phyloP scores from a whole-genome alignment of 2,888 invertebrate species.

The Drosophila pegasa region DNA sequence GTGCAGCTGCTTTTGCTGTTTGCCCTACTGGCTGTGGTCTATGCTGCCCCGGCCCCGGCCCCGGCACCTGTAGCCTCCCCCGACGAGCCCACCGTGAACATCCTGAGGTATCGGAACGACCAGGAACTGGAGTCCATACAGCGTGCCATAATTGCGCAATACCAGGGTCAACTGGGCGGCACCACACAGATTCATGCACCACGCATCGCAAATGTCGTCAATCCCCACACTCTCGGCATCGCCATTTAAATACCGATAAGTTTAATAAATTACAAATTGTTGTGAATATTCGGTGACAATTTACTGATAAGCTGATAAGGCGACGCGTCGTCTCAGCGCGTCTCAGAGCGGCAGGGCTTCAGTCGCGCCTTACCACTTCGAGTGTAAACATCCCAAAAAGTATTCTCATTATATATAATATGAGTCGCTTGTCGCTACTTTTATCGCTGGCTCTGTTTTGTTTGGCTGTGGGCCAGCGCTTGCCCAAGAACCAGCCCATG shows the following conservation, averaged over 20 bases:
- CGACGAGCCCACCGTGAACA: conserved; percentile 60
- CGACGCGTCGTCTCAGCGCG: conserved; percentile 13
- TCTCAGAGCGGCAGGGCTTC: conserved; percentile 33
- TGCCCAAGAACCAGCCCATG: background rate
- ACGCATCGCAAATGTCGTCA: conserved; percentile 54
- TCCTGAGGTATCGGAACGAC: conserved; percentile 71
- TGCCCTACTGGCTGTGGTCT: conserved; percentile 44
- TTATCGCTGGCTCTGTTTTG: conserved; percentile 28
- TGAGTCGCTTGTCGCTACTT: conserved; percentile 37
- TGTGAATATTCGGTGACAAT: conserved; percentile 28
- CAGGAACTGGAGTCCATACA: conserved; percentile 73
- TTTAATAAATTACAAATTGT: conserved; percentile 53
- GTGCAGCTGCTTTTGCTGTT: conserved; percentile 55
- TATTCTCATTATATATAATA: conserved; percentile 15
- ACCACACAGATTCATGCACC: conserved; percentile 69
- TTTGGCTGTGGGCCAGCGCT: conserved; percentile 10
- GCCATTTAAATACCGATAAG: conserved; percentile 47
- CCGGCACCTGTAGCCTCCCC: conserved; percentile 44
- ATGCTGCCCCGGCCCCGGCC: conserved; percentile 39
- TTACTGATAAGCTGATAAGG: conserved; percentile 55
- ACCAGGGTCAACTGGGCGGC: conserved; percentile 74
- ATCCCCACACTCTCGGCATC: conserved; percentile 63
- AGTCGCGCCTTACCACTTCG: conserved; percentile 54
- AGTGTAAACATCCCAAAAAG: conserved; percentile 36
- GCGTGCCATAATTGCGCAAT: conserved; percentile 79